These are phyloP conservation scores for Alouatta palliata DNA, from an alignment of 2,113 vertebrate species.

Conservation along the genomic window DNA sequence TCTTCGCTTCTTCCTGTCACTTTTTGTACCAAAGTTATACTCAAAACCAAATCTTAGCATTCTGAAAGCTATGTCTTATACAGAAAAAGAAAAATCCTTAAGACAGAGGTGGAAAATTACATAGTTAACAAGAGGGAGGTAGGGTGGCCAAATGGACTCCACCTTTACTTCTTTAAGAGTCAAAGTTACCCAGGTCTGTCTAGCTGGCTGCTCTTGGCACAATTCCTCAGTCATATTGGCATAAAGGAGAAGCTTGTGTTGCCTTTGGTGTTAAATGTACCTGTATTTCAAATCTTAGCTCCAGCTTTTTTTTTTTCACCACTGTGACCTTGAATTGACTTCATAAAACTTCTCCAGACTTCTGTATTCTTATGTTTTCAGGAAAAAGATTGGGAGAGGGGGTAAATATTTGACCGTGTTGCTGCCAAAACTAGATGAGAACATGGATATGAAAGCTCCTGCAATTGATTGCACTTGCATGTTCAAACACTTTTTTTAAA, in stretches of 20 bases:
- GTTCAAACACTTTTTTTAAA: background rate
- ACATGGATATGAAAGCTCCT: background rate
- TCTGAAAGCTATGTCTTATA: background rate
- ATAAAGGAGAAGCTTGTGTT: background rate
- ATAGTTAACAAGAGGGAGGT: background rate
- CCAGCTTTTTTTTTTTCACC: background rate
- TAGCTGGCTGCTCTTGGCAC: background rate
- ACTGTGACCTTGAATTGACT: background rate
- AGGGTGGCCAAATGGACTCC: background rate
- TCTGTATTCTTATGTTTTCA: background rate
- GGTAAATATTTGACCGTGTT: background rate
- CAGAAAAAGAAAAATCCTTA: background rate
- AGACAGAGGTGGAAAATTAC: background rate
- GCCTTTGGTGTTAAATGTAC: background rate
- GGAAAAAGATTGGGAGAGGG: background rate
- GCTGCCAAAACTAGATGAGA: background rate
- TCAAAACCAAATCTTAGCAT: conserved; percentile 13
- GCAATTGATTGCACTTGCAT: background rate
- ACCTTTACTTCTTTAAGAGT: background rate
- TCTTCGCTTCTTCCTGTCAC: background rate
- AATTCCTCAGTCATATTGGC: background rate
- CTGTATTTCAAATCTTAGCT: conserved; percentile 33
- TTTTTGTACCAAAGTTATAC: background rate
- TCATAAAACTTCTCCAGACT: background rate
- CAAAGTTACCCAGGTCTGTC: background rate